These are phyloP conservation scores for Ashinkailepas kermadecensis DNA, from an alignment of 2,888 invertebrate genomes.

Conservation along the genomic window DNA sequence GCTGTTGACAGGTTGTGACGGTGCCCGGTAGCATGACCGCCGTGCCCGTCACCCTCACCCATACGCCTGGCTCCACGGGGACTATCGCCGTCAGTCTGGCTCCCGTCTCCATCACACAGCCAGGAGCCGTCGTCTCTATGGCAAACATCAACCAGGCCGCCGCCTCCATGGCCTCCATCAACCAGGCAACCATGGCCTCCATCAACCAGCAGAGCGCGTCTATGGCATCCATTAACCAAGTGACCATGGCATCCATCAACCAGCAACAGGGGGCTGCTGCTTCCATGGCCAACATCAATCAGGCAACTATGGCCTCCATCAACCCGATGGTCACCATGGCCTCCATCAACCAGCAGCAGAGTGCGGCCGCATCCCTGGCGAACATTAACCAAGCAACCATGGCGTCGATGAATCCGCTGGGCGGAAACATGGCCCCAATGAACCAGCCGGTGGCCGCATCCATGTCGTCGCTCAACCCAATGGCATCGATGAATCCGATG, in stretches of 20 bases:
- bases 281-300: neutral
- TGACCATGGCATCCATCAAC: neutral
- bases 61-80: neutral
- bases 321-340: slow-evolving; percentile 12
- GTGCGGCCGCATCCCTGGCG: neutral
- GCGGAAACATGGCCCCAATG: neutral
- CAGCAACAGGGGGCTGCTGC: neutral
- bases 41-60: slow-evolving; percentile 5
- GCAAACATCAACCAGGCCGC: neutral
- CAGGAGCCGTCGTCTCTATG: neutral
- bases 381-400: neutral
- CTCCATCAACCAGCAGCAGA: neutral
- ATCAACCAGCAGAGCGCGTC: neutral
- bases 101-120: neutral
- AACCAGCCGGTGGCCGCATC: neutral
- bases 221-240: neutral
- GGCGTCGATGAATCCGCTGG: neutral
- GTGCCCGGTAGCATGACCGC: slow-evolving; percentile 18
- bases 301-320: neutral
- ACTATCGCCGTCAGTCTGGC: slow-evolving; percentile 3
- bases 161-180: neutral
- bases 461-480: neutral
- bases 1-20: neutral
- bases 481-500: neutral
- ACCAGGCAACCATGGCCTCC: neutral